phyloP scores from a whole-genome alignment of 2,797 vertebrate genomes.

The Catostomus latipinnis region DNA sequence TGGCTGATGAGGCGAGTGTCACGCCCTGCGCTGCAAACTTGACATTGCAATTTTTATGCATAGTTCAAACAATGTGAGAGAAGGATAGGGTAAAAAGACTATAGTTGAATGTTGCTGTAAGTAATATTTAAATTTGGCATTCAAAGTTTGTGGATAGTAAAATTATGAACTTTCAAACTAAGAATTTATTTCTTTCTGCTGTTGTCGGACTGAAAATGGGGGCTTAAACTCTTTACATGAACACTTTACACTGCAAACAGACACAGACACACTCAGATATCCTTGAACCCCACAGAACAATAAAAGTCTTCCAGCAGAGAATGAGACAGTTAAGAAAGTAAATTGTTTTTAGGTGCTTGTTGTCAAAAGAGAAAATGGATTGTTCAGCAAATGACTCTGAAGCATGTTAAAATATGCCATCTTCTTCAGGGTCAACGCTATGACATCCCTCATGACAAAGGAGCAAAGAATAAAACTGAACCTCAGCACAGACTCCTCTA shows the following conservation, averaged over 20 bases:
- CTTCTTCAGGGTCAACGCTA: constrained; percentile 34
- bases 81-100: constrained; percentile 5
- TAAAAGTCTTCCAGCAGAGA: constrained; percentile 37
- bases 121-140: constrained; percentile 11
- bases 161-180: constrained; percentile 1
- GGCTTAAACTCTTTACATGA: not conserved
- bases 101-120: constrained; percentile 5
- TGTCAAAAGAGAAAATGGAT: constrained; percentile 3
- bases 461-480: constrained; percentile 60
- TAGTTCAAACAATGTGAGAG: constrained; percentile 30
- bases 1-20: constrained; percentile 47
- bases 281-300: constrained; percentile 30
- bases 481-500: constrained; percentile 59
- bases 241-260: constrained; percentile 24
- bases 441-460: constrained; percentile 56
- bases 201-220: not conserved
- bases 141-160: constrained; percentile 13
- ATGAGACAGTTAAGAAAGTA: constrained; percentile 11
- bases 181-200: not conserved
- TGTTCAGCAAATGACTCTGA: constrained; percentile 20
- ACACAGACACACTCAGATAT: constrained; percentile 28
- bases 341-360: constrained; percentile 2
- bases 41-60: constrained; percentile 42
- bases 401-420: constrained; percentile 2
- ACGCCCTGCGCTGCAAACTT: constrained; percentile 48